Conservation (phyloP, 2,797 vertebrate species). For the Meda fulgida region DNA sequence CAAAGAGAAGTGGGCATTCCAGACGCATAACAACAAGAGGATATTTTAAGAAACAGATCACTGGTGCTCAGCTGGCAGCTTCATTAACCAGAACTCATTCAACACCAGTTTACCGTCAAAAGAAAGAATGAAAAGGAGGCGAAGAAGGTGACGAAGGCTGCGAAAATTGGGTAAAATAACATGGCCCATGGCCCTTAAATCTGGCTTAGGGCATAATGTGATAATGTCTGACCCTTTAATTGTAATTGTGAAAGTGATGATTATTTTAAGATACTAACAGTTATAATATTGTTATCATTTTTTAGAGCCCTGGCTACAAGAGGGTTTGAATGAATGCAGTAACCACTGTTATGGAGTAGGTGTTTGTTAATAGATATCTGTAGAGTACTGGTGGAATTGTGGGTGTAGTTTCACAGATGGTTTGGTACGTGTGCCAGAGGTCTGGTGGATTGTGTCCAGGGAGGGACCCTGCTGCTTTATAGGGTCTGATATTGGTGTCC, state of each 20-base stretch:
- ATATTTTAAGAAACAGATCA: background rate
- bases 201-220: background rate
- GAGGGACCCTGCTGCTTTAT: conserved; percentile 87
- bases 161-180: background rate
- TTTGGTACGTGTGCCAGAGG: conserved; percentile 15
- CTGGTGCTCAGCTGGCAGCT: conserved; percentile 1
- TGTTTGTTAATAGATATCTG: conserved; percentile 18
- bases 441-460: conserved; percentile 12
- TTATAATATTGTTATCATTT: too few species aligned
- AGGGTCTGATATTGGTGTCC: conserved; percentile 88
- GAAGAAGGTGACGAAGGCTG: fast-evolving
- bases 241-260: background rate
- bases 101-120: background rate
- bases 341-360: background rate
- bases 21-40: background rate
- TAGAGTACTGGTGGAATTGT: conserved; percentile 9
- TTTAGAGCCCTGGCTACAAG: background rate
- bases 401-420: conserved; percentile 15
- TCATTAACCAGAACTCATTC: background rate
- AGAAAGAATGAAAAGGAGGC: background rate
- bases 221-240: background rate
- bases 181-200: background rate
- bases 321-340: background rate
- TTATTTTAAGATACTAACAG: background rate
- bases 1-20: background rate